Evolutionary conservation across 2,888 invertebrate genomes (phyloP), one percentile per base, ranked within the genome.

Genomic region (Celastrina argiolus): DNA sequence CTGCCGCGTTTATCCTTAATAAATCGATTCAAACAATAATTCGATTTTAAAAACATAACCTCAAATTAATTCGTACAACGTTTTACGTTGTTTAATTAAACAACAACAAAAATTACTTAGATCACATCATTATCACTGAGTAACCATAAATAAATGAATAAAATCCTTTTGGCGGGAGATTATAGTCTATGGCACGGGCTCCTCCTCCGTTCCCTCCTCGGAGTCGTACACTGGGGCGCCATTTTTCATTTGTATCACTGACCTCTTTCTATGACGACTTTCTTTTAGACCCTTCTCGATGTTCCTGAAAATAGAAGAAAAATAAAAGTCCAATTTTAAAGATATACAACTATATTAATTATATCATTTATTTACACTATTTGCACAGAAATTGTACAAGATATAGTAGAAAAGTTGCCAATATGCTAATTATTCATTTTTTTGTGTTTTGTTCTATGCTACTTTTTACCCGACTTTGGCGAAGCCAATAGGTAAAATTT

Each of bases 141-240:
- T 69, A 79, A 81, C 82, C 81, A 83, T 82, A 79, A 78, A 75
- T 77, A 18, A 34, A 31, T 14, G 34, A 18, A 14, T 18, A 36
- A 61, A 61, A 10, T 61, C 61, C 61, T 67, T 74, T 75, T 76
- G 77, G 78, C 76, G 74, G 75, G 72, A 75, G 66, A 71, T 72
- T 73, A 70, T 74, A 74, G 72, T 79, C 85, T 92, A 93, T 78
- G 92, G 89, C 79, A 94, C 91, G 61, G 94, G 92, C 78, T 94
- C 94, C 71, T 94, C 94, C 74, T 94, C 94, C 28, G 94, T 94
- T 68, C 93, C 93, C 65, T 93, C 93, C 59, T 94, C 93, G 2
- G 93, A 92, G 68, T 92, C 92, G 73, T 92, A 92, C 0, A 92
- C 92, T 0, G 92, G 89, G 2, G 92, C 88, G 51, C 92, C 92